Percentiles rank a stretch among this genome's conserved stretches.
phyloP scores from a whole-genome alignment of 2,888 invertebrate genomes.

The Odontocolon sp. region DNA sequence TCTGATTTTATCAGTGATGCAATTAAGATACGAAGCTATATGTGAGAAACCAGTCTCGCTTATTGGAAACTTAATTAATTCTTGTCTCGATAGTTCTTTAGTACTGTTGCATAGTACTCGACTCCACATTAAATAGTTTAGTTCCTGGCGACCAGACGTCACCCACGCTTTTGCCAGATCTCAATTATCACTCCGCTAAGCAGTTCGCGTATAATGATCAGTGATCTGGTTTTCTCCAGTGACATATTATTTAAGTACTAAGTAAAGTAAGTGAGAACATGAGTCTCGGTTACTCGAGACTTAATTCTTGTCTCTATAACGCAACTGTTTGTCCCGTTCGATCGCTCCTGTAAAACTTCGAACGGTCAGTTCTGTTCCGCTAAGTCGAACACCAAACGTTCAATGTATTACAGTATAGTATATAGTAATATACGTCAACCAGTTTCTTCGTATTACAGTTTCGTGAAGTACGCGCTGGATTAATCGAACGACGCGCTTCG shows the following conservation, averaged over 20 bases:
- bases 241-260: no score
- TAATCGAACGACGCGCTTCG: slow-evolving; percentile 31
- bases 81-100: slow-evolving; percentile 13
- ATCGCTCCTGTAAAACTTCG: slow-evolving; percentile 2
- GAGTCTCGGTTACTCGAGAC: not conserved
- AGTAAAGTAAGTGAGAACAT: no score
- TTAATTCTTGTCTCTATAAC: slow-evolving; percentile 8
- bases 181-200: no score
- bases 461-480: slow-evolving; percentile 19
- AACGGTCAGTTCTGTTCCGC: slow-evolving; percentile 36
- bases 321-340: slow-evolving; percentile 22
- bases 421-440: slow-evolving; percentile 9
- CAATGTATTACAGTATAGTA: slow-evolving; percentile 24
- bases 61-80: not conserved
- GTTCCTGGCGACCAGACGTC: no score
- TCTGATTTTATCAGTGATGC: not conserved
- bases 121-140: no score
- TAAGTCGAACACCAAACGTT: slow-evolving; percentile 26
- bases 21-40: not conserved
- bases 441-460: slow-evolving; percentile 37
- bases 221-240: no score
- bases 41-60: not conserved
- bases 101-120: no score
- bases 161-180: no score
- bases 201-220: no score